Percentiles rank a stretch among this genome's conserved stretches.
These are phyloP conservation scores for Cotesia typhae DNA, from an alignment of 1,140 invertebrate species.

Conservation along the genomic window DNA sequence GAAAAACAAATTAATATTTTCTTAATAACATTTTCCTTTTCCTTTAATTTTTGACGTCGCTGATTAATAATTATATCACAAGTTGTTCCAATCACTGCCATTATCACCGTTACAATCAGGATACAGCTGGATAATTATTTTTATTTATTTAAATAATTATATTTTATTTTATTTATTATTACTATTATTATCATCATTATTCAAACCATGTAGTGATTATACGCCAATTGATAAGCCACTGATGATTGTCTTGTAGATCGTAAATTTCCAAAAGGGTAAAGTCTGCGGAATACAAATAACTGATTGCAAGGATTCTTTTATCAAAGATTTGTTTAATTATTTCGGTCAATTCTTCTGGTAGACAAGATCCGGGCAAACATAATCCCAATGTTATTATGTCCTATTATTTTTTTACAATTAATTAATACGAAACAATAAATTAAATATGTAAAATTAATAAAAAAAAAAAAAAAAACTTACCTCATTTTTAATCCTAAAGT, in stretches of 20 bases:
- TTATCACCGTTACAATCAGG: slow-evolving; percentile 30
- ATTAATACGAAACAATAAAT: no score
- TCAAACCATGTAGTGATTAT: slow-evolving; percentile 36
- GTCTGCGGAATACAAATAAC: slow-evolving; percentile 49
- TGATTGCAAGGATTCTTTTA: slow-evolving; percentile 45
- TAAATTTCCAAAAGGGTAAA: slow-evolving; percentile 49
- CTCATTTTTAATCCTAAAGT: slow-evolving; percentile 54
- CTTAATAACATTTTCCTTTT: slow-evolving; percentile 35
- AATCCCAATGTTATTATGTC: slow-evolving; percentile 55
- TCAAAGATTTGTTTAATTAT: slow-evolving; percentile 50
- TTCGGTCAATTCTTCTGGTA: slow-evolving; percentile 41
- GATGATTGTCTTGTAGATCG: slow-evolving; percentile 47
- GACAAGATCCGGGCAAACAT: slow-evolving; percentile 58
- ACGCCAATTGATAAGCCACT: slow-evolving; percentile 45
- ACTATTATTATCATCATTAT: no score
- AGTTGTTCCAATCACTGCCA: slow-evolving; percentile 47
- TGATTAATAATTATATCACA: slow-evolving; percentile 51
- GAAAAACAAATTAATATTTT: slow-evolving; percentile 61
- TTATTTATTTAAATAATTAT: background rate
- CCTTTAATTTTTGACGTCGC: slow-evolving; percentile 30
- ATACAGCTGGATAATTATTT: slow-evolving; percentile 19
- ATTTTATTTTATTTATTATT: background rate
- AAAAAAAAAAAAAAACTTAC: slow-evolving; percentile 45
- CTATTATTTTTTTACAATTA: slow-evolving; percentile 43
- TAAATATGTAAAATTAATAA: background rate